phyloP scores from a whole-genome alignment of 2,797 vertebrate genomes.

The Sarcoramphus papa region DNA sequence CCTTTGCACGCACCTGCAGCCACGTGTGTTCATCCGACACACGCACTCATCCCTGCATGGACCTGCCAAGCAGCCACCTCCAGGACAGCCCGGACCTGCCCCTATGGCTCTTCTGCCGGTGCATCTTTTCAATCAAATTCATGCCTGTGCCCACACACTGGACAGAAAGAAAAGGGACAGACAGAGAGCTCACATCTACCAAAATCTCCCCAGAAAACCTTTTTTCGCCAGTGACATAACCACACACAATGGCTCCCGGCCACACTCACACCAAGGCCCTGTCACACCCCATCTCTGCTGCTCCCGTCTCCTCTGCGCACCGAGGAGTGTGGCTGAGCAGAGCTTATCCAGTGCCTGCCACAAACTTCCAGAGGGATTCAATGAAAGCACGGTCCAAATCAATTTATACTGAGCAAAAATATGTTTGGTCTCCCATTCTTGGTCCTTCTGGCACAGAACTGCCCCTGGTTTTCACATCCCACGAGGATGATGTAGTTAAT shows the following conservation, averaged over 20 bases:
- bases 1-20: accelerated
- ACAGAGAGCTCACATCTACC: neutral
- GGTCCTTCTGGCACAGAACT: neutral
- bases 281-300: neutral
- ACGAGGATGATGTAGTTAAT: neutral
- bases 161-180: neutral
- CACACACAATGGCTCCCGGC: accelerated
- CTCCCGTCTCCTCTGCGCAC: neutral
- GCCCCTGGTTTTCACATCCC: neutral
- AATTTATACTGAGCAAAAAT: neutral
- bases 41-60: accelerated
- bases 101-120: neutral
- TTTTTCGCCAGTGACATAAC: accelerated
- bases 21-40: accelerated
- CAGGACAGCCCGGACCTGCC: neutral
- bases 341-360: neutral
- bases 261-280: accelerated
- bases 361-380: neutral
- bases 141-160: accelerated
- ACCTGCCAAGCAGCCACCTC: neutral
- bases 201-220: neutral
- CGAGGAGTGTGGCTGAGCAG: accelerated
- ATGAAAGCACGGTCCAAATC: neutral
- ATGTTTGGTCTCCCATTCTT: neutral
- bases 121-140: neutral